A percentile compares a stretch with the other conserved stretches of the same genome.
These are phyloP conservation scores for Gadus macrocephalus DNA, from an alignment of 2,113 vertebrate species.

Conservation along the genomic window DNA sequence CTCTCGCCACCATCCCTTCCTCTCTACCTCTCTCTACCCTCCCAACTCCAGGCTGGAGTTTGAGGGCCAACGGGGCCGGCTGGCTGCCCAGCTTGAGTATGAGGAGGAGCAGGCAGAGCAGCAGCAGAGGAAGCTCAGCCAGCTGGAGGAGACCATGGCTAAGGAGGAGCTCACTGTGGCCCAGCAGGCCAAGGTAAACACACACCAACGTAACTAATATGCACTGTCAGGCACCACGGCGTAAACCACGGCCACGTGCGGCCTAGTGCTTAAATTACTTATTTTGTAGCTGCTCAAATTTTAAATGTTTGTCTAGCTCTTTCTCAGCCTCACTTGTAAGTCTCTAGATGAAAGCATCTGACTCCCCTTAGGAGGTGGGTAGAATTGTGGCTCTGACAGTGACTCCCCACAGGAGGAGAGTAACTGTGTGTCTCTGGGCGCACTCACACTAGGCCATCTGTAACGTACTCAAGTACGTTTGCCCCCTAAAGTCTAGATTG, in stretches of 20 bases:
- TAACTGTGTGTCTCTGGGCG: neutral
- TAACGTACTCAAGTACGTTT: too few relatives aligned
- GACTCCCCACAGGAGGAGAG: constrained; percentile 71
- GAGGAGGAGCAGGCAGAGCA: constrained; percentile 76
- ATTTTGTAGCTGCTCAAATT: neutral
- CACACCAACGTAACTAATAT: too few relatives aligned
- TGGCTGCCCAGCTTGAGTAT: constrained; percentile 83
- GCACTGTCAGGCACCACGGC: too few relatives aligned
- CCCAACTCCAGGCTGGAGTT: constrained; percentile 80
- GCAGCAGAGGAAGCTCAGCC: constrained; percentile 50
- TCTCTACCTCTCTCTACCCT: neutral
- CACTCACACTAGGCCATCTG: too few relatives aligned
- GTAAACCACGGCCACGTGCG: too few relatives aligned
- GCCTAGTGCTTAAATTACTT: neutral
- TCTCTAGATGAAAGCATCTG: neutral
- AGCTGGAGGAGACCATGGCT: constrained; percentile 64
- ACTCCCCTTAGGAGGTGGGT: constrained; percentile 71
- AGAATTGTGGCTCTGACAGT: neutral
- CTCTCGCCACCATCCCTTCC: neutral
- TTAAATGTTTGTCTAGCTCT: too few relatives aligned
- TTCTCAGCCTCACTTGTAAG: too few relatives aligned
- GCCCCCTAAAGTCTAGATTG: too few relatives aligned
- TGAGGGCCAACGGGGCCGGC: constrained; percentile 80
- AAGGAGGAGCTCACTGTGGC: constrained; percentile 66
- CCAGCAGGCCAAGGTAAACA: constrained; percentile 74